phyloP scores from a whole-genome alignment of 2,113 vertebrate genomes.

The Equus przewalskii region DNA sequence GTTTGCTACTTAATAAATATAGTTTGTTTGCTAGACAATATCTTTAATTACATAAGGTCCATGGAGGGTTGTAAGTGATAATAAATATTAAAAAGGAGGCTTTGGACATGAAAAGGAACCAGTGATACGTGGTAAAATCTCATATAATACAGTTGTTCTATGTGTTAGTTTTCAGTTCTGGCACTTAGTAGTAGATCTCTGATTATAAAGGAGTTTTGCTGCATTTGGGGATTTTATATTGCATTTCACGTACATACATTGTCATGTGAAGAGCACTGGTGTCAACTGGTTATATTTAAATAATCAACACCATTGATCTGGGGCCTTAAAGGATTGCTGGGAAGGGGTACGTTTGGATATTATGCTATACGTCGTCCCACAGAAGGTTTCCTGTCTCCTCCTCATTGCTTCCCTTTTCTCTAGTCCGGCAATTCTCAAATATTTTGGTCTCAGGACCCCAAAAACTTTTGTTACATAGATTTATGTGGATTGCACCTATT shows the following conservation, averaged over 20 bases:
- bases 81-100: slow-evolving; percentile 36
- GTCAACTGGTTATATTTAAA: slow-evolving; percentile 26
- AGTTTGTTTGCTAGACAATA: neutral
- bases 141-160: neutral
- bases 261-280: neutral
- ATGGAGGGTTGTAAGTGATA: slow-evolving; percentile 10
- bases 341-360: neutral
- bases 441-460: neutral
- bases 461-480: neutral
- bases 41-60: neutral
- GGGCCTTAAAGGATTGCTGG: neutral
- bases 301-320: neutral
- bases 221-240: neutral
- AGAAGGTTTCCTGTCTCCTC: neutral
- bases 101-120: slow-evolving; percentile 3
- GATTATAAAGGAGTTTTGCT: slow-evolving; percentile 15
- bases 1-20: neutral
- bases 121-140: neutral
- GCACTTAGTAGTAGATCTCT: neutral
- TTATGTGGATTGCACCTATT: neutral
- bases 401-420: neutral
- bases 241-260: neutral
- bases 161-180: neutral
- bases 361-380: neutral
- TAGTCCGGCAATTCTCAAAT: slow-evolving; percentile 8